Percentiles rank a stretch among this genome's conserved stretches.
Conservation (phyloP, 2,888 invertebrate genomes). For the Hermodice carunculata region DNA sequence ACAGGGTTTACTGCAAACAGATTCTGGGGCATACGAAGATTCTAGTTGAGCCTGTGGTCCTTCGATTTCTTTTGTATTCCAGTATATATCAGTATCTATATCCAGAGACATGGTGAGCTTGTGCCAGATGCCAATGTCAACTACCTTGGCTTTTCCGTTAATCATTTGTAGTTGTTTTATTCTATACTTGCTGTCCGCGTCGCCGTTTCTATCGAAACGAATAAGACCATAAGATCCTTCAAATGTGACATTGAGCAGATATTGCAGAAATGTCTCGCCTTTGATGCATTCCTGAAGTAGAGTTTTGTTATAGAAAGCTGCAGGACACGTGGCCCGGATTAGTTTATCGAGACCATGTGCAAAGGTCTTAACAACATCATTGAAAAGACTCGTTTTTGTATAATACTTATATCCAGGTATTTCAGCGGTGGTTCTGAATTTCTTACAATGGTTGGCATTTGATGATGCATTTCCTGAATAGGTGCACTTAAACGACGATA, state of each 20-base stretch:
- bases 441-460: too few species aligned
- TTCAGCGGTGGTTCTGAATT: too few species aligned
- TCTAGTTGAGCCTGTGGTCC: conserved; percentile 3
- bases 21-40: background rate
- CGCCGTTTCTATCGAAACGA: conserved; percentile 35
- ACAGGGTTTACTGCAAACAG: conserved; percentile 14
- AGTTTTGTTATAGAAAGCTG: background rate
- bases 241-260: conserved; percentile 45
- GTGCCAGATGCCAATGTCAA: conserved; percentile 3
- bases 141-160: too few species aligned
- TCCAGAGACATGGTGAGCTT: background rate
- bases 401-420: conserved; percentile 27
- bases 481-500: too few species aligned
- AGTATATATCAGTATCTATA: background rate
- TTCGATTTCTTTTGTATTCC: background rate
- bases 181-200: conserved; percentile 33
- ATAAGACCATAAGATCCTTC: conserved; percentile 38
- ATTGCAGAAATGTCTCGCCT: conserved; percentile 41
- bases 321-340: background rate
- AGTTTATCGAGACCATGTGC: conserved; percentile 1
- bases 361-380: background rate
- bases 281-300: conserved; percentile 38
- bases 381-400: conserved; percentile 33
- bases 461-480: too few species aligned
- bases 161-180: conserved; percentile 23